Conservation (phyloP, 2,797 vertebrate species). For the Molothrus aeneus region DNA sequence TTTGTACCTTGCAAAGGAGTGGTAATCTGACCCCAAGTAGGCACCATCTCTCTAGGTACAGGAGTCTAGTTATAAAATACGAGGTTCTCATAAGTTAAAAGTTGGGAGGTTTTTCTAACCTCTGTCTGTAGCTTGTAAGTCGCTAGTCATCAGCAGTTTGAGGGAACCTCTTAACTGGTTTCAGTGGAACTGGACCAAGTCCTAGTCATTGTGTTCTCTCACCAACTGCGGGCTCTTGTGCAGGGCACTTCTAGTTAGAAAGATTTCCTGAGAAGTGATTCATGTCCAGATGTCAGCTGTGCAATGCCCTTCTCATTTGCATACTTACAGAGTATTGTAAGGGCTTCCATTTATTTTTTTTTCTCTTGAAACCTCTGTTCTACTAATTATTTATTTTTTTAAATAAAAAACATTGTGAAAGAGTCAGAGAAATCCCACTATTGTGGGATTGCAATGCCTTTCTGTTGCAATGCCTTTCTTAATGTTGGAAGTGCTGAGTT, state of each 20-base stretch:
- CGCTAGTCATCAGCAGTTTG: background rate
- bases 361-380: background rate
- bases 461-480: background rate
- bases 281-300: background rate
- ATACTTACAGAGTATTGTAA: background rate
- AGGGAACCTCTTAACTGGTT: background rate
- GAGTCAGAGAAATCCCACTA: background rate
- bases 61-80: background rate
- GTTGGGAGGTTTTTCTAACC: background rate
- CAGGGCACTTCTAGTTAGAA: background rate
- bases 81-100: background rate
- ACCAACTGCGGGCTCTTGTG: accelerated
- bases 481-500: background rate
- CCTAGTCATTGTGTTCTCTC: too few species aligned
- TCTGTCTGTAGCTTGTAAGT: background rate
- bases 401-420: background rate
- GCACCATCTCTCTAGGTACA: background rate
- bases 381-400: background rate
- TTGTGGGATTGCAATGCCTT: background rate
- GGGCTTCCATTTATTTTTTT: background rate
- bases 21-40: background rate
- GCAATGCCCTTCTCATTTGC: background rate
- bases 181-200: background rate
- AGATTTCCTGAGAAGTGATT: background rate
- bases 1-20: background rate